These are phyloP conservation scores for Noctua fimbriata DNA, from an alignment of 2,888 invertebrate species.

Conservation along the genomic window DNA sequence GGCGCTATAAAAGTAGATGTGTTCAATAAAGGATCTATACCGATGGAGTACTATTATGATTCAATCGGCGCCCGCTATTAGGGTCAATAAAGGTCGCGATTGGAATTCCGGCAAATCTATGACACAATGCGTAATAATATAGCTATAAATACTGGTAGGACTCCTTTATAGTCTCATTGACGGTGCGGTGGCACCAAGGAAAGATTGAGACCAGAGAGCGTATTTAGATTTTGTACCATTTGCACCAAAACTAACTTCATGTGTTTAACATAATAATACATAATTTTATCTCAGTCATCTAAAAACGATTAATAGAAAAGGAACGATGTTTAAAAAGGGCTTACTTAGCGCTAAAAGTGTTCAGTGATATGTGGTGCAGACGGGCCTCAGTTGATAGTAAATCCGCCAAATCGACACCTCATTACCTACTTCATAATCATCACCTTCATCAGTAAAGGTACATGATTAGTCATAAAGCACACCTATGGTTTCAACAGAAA, in stretches of 20 bases:
- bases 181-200: background rate
- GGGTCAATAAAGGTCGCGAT: constrained; percentile 63
- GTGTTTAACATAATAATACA: too few species aligned
- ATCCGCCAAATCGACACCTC: background rate
- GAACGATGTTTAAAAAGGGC: background rate
- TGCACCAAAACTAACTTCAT: background rate
- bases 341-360: background rate
- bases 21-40: constrained; percentile 57
- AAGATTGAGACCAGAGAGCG: background rate
- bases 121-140: constrained; percentile 48
- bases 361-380: background rate
- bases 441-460: too few species aligned
- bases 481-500: too few species aligned
- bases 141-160: constrained; percentile 45
- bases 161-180: constrained; percentile 14
- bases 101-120: constrained; percentile 55
- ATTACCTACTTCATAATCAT: too few species aligned
- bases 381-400: background rate
- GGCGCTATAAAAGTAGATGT: constrained; percentile 45
- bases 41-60: constrained; percentile 55
- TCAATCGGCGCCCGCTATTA: constrained; percentile 51
- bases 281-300: background rate
- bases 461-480: too few species aligned
- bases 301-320: background rate
- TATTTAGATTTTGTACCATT: background rate